Evolutionary conservation across 2,888 invertebrate species (phyloP), one percentile per base, ranked within the genome.

Genomic region (Bombylius discolor): DNA sequence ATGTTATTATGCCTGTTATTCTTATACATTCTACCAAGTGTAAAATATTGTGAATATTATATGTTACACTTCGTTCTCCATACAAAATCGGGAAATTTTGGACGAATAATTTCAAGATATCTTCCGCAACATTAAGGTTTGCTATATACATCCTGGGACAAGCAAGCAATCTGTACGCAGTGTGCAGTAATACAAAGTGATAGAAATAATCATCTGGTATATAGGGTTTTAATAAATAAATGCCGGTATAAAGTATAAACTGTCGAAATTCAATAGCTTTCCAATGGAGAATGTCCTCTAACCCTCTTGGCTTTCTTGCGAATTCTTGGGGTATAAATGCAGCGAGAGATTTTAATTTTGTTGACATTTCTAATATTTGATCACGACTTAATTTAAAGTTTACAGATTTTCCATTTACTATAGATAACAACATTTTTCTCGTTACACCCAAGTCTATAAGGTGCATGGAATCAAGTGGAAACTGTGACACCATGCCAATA

Each of bases 21-120:
- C 32, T 39, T 53, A 47, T 4, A 58, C 46, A 49, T 47, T 53
- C 9, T 58, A 53, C 11, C 48, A 56, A 4, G 57, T 61, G 61
- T 8, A 61, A 34, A n/a, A 61, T 48, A 44, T 53, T 54, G 54
- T 61, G 58, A 7, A 59, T 58, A 13, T 57, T 57, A 45, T 59
- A 59, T 13, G 56, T 52, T 14, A 59, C 57, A 44, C 51, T 51
- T 39, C 58, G 55, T 7, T 58, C 46, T 7, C 51, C 59, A 55
- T 59, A 62, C 49, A 59, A 48, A 58, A 51, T 44, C 33, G 59
- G 55, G 55, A 58, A 59, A 23, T 57, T 52, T 51, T 55, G 13
- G 9, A 62, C 59, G 59, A 60, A 60, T 53, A 48, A 31, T n/a
- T 53, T 36, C 31, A 52, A 12, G 53, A 55, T 44, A 23, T 56